Conservation (phyloP, 2,113 vertebrate genomes). For the Chaetodon auriga region DNA sequence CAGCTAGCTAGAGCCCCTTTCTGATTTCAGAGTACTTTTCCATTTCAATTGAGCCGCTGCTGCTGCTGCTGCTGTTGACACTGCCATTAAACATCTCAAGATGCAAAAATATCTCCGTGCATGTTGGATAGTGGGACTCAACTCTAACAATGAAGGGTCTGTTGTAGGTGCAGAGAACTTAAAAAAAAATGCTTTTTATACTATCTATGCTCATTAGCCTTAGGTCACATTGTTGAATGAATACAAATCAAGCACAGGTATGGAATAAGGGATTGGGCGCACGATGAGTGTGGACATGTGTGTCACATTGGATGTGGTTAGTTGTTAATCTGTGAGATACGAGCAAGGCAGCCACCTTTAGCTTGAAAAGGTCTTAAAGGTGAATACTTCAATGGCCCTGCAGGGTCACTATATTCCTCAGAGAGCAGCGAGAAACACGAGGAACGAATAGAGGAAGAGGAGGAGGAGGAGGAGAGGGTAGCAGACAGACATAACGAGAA, state of each 20-base stretch:
- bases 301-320: constrained; percentile 69
- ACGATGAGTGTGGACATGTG: constrained; percentile 60
- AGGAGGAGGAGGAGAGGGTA: constrained; percentile 42
- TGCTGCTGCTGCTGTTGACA: constrained; percentile 56
- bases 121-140: constrained; percentile 18
- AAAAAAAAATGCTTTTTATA: neutral
- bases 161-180: constrained; percentile 30
- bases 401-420: constrained; percentile 58
- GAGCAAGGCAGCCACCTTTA: constrained; percentile 69
- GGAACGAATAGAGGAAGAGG: constrained; percentile 35
- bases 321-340: constrained; percentile 72
- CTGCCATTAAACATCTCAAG: constrained; percentile 67
- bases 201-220: neutral
- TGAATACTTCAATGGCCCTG: constrained; percentile 63
- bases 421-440: constrained; percentile 42
- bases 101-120: constrained; percentile 58
- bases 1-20: constrained; percentile 58
- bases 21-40: constrained; percentile 75
- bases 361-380: constrained; percentile 65
- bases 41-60: constrained; percentile 70
- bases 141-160: constrained; percentile 36
- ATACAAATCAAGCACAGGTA: constrained; percentile 35
- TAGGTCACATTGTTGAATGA: constrained; percentile 15
- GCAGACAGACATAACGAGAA: constrained; percentile 62
- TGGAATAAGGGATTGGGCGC: constrained; percentile 12